phyloP scores from a whole-genome alignment of 2,113 vertebrate genomes.

The Mobula birostris region DNA sequence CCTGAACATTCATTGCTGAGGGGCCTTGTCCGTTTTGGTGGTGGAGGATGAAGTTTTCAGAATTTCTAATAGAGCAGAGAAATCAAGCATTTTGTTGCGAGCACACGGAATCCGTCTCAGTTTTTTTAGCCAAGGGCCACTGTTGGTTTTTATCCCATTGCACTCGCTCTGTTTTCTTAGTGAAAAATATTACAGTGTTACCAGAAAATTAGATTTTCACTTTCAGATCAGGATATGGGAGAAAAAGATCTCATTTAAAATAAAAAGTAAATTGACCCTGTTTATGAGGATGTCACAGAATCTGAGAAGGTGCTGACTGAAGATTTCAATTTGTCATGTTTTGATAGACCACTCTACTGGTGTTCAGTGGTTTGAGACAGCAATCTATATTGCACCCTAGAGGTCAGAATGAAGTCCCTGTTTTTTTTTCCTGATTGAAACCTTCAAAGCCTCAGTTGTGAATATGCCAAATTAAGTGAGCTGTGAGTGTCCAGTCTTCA shows the following conservation, averaged over 20 bases:
- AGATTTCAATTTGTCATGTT: background rate
- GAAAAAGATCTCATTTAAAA: background rate
- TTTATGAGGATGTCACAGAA: background rate
- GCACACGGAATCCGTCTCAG: background rate
- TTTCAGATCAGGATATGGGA: background rate
- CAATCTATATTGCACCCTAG: background rate
- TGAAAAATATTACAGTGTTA: background rate
- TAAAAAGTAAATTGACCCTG: background rate
- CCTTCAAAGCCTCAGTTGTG: background rate
- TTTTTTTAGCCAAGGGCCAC: background rate
- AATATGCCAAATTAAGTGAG: background rate
- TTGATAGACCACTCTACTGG: background rate
- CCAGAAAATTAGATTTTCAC: background rate
- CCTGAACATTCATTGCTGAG: too few species aligned
- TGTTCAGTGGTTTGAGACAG: background rate
- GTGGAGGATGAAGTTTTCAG: too few species aligned
- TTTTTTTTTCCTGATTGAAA: background rate
- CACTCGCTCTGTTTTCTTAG: background rate
- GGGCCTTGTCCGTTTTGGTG: too few species aligned
- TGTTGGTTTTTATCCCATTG: background rate
- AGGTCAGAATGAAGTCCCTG: background rate
- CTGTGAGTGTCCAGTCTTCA: background rate
- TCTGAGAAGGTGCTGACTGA: background rate
- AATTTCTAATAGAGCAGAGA: too few species aligned
- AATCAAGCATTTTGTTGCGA: too few species aligned